These are phyloP conservation scores for Cataglyphis cursor DNA, from an alignment of 2,888 invertebrate species.

Conservation along the genomic window DNA sequence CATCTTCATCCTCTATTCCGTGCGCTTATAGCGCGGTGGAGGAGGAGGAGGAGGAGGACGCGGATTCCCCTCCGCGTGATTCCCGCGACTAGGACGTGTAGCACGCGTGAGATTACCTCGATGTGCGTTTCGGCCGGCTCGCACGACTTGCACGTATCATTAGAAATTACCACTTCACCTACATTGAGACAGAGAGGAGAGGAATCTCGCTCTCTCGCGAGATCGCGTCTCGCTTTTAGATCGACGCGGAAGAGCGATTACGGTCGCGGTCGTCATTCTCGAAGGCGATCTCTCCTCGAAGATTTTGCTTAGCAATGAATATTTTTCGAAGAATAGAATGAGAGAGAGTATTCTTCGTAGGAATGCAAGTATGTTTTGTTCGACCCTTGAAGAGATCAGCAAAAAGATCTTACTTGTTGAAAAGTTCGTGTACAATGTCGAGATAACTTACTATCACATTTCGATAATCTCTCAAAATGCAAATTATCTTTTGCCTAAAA, in stretches of 20 bases:
- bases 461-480: neutral
- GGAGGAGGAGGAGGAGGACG: conserved; percentile 39
- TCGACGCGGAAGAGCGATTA: conserved; percentile 49
- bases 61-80: conserved; percentile 41
- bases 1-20: conserved; percentile 29
- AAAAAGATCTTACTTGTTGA: neutral
- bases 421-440: neutral
- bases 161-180: conserved; percentile 74
- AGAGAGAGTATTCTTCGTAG: neutral
- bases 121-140: conserved; percentile 44
- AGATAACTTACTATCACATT: neutral
- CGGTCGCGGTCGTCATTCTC: conserved; percentile 38
- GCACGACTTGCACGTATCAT: conserved; percentile 56
- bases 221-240: conserved; percentile 64
- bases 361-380: neutral
- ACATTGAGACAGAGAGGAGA: conserved; percentile 64
- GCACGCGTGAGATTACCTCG: conserved; percentile 45
- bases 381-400: neutral
- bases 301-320: neutral
- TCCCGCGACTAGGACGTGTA: conserved; percentile 11
- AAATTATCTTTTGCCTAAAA: neutral
- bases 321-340: neutral
- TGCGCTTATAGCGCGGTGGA: conserved; percentile 49
- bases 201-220: conserved; percentile 59
- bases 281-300: conserved; percentile 22